Percentiles rank a stretch among this genome's conserved stretches.
Conservation (phyloP, 1,140 invertebrate genomes). For the Diorhabda elongata region DNA sequence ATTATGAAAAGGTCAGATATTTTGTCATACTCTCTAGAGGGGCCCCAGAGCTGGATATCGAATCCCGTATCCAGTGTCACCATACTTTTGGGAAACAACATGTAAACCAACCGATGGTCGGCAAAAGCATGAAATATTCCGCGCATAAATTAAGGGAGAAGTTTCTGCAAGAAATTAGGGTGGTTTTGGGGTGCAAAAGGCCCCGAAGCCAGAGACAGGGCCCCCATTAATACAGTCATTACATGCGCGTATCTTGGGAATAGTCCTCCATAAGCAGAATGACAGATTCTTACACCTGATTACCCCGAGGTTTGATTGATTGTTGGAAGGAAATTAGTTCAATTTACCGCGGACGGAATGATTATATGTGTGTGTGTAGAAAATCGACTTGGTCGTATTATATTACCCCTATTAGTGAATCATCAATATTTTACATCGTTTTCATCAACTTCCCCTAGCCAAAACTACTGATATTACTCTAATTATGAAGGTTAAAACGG, state of each 20-base stretch:
- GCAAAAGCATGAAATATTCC: constrained; percentile 37
- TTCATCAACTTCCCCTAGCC: too few species aligned
- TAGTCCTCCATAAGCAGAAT: constrained; percentile 19
- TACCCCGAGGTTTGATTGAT: constrained; percentile 33
- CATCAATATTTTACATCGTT: too few species aligned
- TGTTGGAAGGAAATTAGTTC: constrained; percentile 30
- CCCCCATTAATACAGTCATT: constrained; percentile 42
- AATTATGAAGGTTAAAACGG: too few species aligned
- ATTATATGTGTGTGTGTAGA: neutral
- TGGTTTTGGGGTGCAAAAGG: constrained; percentile 17
- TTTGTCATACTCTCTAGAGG: neutral
- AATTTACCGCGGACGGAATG: constrained; percentile 16
- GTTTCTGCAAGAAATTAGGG: constrained; percentile 42
- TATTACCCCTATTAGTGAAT: neutral
- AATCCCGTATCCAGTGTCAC: neutral
- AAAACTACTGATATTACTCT: too few species aligned
- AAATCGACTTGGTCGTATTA: neutral
- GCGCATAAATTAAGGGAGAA: constrained; percentile 41
- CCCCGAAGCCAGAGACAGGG: constrained; percentile 6
- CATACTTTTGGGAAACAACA: neutral
- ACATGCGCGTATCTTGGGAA: constrained; percentile 25
- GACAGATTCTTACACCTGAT: constrained; percentile 34
- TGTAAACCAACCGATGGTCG: constrained; percentile 28
- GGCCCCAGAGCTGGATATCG: neutral
- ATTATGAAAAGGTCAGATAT: constrained; percentile 1